A percentile compares a stretch with the other conserved stretches of the same genome.
Conservation (phyloP, 2,113 vertebrate species). For the Propithecus coquereli region DNA sequence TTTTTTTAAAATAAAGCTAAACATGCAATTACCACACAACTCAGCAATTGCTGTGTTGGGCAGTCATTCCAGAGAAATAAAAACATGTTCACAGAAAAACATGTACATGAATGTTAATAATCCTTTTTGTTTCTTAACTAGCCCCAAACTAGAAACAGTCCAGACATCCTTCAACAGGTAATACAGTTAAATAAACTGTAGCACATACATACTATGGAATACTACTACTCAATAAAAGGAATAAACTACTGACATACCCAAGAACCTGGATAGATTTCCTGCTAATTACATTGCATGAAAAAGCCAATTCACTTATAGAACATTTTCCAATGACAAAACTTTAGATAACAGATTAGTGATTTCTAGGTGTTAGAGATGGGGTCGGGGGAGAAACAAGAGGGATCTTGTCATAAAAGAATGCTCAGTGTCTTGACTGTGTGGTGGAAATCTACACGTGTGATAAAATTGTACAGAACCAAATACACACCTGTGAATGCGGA, state of each 20-base stretch:
- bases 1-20: not conserved
- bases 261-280: not conserved
- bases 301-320: not conserved
- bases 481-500: rapidly evolving
- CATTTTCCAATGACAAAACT: not conserved
- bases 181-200: not conserved
- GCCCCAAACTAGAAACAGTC: not conserved
- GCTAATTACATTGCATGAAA: not conserved
- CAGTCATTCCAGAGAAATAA: not conserved
- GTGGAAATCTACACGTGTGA: not conserved
- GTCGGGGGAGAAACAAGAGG: rapidly evolving
- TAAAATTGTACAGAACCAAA: not conserved
- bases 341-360: too few relatives aligned
- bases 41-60: not conserved
- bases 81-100: not conserved
- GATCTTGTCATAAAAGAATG: not conserved
- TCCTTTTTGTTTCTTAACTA: too few relatives aligned
- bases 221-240: not conserved
- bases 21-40: not conserved
- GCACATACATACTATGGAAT: rapidly evolving
- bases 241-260: not conserved
- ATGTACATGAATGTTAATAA: too few relatives aligned
- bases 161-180: not conserved
- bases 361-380: not conserved
- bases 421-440: not conserved